phyloP scores from a whole-genome alignment of 2,797 vertebrate genomes.

The Petrocephalus sullivani region DNA sequence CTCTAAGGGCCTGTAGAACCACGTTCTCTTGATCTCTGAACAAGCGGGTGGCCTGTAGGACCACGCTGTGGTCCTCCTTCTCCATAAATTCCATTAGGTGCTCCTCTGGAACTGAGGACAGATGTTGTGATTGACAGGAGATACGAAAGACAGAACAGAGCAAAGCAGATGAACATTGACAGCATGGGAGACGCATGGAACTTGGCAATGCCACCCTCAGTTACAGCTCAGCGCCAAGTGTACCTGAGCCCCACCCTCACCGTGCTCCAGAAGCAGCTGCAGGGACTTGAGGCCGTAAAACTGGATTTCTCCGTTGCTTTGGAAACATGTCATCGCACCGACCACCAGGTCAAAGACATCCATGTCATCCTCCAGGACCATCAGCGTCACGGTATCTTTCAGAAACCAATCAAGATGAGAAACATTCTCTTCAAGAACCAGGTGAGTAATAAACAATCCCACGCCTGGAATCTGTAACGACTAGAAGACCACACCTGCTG shows the following conservation, averaged over 20 bases:
- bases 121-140: background rate
- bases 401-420: conserved; percentile 1
- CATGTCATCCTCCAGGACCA: conserved; percentile 76
- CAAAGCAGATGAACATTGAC: background rate
- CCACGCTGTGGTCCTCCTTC: conserved; percentile 76
- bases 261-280: conserved; percentile 75
- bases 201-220: background rate
- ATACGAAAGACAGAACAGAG: background rate
- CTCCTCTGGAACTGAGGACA: conserved; percentile 74
- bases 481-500: background rate
- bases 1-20: conserved; percentile 70
- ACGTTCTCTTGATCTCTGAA: conserved; percentile 71
- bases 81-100: conserved; percentile 89
- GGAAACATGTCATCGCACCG: conserved; percentile 75
- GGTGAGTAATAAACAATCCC: background rate
- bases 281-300: conserved; percentile 77
- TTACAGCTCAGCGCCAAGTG: background rate
- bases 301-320: conserved; percentile 75
- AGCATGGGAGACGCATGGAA: background rate
- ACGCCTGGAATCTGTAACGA: background rate
- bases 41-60: conserved; percentile 67
- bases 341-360: conserved; percentile 82
- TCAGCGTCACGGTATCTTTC: conserved; percentile 66
- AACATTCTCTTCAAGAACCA: background rate
- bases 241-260: conserved; percentile 47